Conservation (phyloP, 1,140 invertebrate species). For the Nasonia giraulti region DNA sequence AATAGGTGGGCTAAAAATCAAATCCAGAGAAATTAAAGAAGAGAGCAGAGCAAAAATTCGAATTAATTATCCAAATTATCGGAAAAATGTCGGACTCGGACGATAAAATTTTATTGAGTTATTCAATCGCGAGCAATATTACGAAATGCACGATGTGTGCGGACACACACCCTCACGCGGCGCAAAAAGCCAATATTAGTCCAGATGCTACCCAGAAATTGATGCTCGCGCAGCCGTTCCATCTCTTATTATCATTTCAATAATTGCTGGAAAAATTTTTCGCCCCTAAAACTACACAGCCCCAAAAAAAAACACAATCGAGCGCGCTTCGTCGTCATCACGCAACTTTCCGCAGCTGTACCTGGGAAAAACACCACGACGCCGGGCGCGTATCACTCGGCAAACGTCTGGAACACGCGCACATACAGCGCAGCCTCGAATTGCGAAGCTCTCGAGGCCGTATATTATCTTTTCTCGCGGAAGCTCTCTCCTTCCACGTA, state of each 20-base stretch:
- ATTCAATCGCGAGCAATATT: background rate
- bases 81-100: background rate
- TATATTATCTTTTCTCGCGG: slow-evolving; percentile 37
- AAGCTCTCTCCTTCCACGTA: background rate
- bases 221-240: background rate
- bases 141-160: background rate
- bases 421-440: background rate
- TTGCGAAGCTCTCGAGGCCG: background rate
- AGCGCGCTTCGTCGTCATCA: background rate
- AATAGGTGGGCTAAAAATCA: background rate
- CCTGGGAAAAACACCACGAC: background rate
- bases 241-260: background rate
- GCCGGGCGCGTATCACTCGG: background rate
- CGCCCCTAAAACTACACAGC: too few species aligned
- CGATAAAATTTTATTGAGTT: background rate
- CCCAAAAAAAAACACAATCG: background rate
- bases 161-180: background rate
- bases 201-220: background rate
- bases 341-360: background rate
- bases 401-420: background rate
- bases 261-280: background rate
- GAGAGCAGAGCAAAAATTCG: background rate
- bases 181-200: background rate
- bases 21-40: background rate
- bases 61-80: background rate